Evolutionary conservation across 2,113 vertebrate species (phyloP).

Genomic region (Agelaius tricolor): DNA sequence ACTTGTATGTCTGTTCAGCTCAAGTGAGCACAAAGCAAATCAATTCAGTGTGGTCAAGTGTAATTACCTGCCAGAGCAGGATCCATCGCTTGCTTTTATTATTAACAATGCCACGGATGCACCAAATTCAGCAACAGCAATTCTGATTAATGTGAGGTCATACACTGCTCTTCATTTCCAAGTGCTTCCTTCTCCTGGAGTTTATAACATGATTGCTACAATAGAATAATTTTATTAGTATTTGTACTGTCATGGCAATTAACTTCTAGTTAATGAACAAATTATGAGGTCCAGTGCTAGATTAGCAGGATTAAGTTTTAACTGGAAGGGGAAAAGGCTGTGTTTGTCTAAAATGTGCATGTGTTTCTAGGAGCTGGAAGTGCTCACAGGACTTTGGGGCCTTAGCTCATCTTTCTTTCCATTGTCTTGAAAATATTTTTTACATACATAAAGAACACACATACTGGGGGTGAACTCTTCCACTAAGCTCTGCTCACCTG

Average conservation of each 20-base stretch:
- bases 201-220: not conserved
- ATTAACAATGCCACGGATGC: not conserved
- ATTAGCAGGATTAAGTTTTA: not conserved
- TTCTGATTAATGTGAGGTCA: not conserved
- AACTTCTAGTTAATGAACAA: not conserved
- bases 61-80: slow-evolving; percentile 14
- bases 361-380: not conserved
- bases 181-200: not conserved
- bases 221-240: not conserved
- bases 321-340: not conserved
- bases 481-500: not conserved
- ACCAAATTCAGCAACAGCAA: not conserved
- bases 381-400: not conserved
- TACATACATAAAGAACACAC: not conserved
- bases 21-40: slow-evolving; percentile 38
- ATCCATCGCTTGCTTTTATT: not conserved
- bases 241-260: not conserved
- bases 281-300: not conserved
- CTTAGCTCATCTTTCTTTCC: not conserved
- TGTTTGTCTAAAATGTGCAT: not conserved
- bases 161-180: not conserved
- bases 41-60: slow-evolving; percentile 2
- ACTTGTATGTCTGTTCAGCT: slow-evolving; percentile 6
- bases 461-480: not conserved
- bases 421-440: not conserved